These are phyloP conservation scores for Clarias pachynema DNA, from an alignment of 2,797 vertebrate genomes.

Conservation along the genomic window DNA sequence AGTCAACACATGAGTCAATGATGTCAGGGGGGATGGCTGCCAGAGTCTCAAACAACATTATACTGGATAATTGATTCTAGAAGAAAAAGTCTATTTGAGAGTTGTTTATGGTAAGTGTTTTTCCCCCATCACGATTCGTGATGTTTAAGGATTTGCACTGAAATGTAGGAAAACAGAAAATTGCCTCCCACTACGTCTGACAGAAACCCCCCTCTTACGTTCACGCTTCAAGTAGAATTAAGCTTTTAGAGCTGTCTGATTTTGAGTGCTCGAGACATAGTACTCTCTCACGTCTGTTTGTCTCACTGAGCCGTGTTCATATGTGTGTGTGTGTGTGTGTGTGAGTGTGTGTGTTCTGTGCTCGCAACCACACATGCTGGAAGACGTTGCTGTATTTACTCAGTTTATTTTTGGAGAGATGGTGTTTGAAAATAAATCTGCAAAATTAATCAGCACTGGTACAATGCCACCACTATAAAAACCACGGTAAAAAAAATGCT, in stretches of 20 bases:
- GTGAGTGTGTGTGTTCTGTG: slow-evolving; percentile 26
- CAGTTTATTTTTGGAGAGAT: slow-evolving; percentile 62
- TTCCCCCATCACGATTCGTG: slow-evolving; percentile 8
- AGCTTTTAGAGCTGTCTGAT: slow-evolving; percentile 35
- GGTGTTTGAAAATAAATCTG: slow-evolving; percentile 65
- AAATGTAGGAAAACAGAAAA: slow-evolving; percentile 46
- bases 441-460: slow-evolving; percentile 64
- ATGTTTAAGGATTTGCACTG: slow-evolving; percentile 45
- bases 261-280: slow-evolving; percentile 44
- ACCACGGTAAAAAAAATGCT: slow-evolving; percentile 51
- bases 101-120: slow-evolving; percentile 43
- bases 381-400: slow-evolving; percentile 54
- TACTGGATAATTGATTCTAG: slow-evolving; percentile 53
- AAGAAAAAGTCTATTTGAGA: slow-evolving; percentile 47
- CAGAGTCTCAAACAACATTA: slow-evolving; percentile 55
- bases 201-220: slow-evolving; percentile 30
- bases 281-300: slow-evolving; percentile 50
- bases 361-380: slow-evolving; percentile 33
- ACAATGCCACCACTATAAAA: slow-evolving; percentile 67
- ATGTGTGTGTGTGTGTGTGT: slow-evolving; percentile 11
- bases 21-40: slow-evolving; percentile 60
- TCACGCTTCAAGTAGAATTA: slow-evolving; percentile 46
- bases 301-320: slow-evolving; percentile 26
- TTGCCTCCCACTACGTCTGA: slow-evolving; percentile 29
- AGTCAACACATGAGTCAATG: slow-evolving; percentile 62